Base-by-base conservation (phyloP, 2,797 vertebrate species). In the Lagocephalus sceleratus region DNA sequence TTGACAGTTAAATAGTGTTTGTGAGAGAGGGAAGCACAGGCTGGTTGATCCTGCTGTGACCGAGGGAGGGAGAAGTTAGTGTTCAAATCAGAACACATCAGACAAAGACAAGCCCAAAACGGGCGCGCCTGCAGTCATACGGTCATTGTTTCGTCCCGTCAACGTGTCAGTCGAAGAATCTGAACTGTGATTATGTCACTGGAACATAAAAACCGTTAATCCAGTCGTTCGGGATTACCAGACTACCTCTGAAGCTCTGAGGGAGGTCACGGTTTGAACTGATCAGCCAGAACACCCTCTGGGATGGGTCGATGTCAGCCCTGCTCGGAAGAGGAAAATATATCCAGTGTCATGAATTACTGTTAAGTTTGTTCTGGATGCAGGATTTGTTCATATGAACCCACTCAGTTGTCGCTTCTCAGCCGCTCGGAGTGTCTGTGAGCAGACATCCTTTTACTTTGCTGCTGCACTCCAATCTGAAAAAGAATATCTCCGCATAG, bases 321-420 rank as follows among this genome's bases (percentile, higher is more conserved):
- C 1, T 19, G 3, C 20, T 6, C 21, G 5, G 9, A 40, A 55
- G 9, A 46, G 64, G 71, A n/a, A 78, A 71, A 52, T 60, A 0
- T 8, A 19, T 26, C 0, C 7, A 3, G 1, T 14, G 14, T 14
- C 32, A 14, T 29, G 11, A 12, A 7, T 60, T 35, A 35, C 12
- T 2, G 12, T 3, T 1, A 12, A 14, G 11, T 35, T 40, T 17
- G 39, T 17, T 40, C 7, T n/a, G 15, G n/a, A 2, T 40, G 16
- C 39, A 40, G 39, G 39, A 17, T 38, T 38, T 14, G 14, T 38
- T 38, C 32, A 38, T 14, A 38, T 10, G 11, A 5, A 38, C 32
- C 32, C 32, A 5, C 39, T 40, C 16, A 8, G 6, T 40, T 16
- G 10, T 40, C 7, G 2, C 38, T 39, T 39, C 14, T 39, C 14